Conservation (phyloP, 1,140 invertebrate genomes). For the Aphis gossypii region DNA sequence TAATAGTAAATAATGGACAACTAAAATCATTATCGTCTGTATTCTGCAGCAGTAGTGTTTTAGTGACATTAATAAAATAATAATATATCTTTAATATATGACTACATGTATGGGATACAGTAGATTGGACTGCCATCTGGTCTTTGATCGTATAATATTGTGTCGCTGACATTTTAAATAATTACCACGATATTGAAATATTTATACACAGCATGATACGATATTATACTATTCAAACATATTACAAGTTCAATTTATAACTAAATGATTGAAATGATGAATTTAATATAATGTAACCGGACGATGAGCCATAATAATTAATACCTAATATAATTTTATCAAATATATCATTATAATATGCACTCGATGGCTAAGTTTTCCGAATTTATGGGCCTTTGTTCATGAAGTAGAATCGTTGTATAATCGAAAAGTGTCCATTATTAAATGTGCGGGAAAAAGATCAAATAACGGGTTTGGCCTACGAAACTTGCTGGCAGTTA, state of each 20-base stretch:
- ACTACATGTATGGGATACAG: no score
- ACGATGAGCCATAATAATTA: not conserved
- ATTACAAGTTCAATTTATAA: no score
- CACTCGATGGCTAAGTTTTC: not conserved
- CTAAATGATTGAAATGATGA: no score
- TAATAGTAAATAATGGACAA: not conserved
- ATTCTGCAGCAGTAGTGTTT: no score
- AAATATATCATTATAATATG: not conserved
- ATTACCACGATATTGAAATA: no score
- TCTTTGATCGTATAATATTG: no score
- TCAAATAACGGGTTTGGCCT: constrained; percentile 40
- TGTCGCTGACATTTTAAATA: no score
- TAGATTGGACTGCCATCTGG: no score
- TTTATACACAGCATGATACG: no score
- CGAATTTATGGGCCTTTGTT: not conserved
- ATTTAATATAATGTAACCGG: not conserved
- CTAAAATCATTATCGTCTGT: not conserved
- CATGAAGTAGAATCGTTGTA: not conserved
- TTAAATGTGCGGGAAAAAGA: not conserved
- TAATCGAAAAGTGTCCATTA: constrained; percentile 25
- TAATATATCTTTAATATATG: no score
- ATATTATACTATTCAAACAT: no score
- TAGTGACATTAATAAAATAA: no score
- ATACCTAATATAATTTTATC: not conserved
- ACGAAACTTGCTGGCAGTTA: constrained; percentile 12